phyloP scores from a whole-genome alignment of 2,797 vertebrate genomes.

The Pristis pectinata region DNA sequence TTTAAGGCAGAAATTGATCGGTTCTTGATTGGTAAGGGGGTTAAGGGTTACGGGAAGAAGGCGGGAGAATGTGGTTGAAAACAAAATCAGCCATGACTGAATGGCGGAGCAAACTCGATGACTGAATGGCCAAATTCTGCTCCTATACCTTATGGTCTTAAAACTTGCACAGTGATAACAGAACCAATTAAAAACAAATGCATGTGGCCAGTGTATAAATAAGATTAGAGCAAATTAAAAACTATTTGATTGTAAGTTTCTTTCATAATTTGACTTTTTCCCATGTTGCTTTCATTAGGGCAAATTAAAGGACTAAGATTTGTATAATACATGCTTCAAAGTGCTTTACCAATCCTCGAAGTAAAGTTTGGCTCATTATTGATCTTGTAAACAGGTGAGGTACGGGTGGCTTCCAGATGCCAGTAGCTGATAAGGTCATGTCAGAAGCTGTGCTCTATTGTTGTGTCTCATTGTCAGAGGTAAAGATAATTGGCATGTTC shows the following conservation, averaged over 20 bases:
- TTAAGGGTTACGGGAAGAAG: too few species aligned
- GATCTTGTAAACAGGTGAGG: neutral
- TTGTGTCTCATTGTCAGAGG: too few species aligned
- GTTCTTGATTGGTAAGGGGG: too few species aligned
- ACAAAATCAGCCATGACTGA: neutral
- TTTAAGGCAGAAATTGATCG: too few species aligned
- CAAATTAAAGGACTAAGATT: neutral
- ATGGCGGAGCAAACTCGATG: too few species aligned
- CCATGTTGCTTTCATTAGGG: too few species aligned
- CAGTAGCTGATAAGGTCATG: too few species aligned
- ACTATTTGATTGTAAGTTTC: neutral
- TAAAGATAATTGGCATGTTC: neutral
- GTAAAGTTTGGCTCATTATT: neutral
- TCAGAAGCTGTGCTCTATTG: too few species aligned
- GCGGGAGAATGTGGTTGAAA: neutral
- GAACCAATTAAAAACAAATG: neutral
- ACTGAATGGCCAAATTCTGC: too few species aligned
- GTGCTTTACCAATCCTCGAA: neutral
- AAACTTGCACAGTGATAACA: neutral
- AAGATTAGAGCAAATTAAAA: neutral
- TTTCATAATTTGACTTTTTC: neutral
- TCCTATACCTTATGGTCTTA: neutral
- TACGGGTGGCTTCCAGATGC: too few species aligned
- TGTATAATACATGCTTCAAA: neutral
- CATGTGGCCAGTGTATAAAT: too few species aligned